Percentiles rank a stretch among this genome's conserved stretches.
These are phyloP conservation scores for Orbicella faveolata DNA, from an alignment of 64 coral and sea anemone genomes.

Conservation along the genomic window DNA sequence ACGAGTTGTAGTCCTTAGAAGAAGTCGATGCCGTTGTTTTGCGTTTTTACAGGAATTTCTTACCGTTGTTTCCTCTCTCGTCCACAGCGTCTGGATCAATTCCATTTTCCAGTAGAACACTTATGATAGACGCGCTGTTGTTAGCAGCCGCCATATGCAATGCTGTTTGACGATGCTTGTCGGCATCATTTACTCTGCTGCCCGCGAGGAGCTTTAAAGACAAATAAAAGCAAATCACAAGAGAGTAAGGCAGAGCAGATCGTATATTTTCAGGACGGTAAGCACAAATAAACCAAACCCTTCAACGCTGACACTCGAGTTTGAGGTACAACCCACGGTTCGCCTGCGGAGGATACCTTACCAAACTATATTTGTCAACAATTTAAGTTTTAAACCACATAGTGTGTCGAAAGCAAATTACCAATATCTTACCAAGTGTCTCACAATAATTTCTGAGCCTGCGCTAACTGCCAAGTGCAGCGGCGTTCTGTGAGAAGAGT, in stretches of 20 bases:
- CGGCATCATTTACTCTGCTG: conserved; percentile 71
- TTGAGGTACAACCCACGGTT: no score
- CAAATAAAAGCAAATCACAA: background rate
- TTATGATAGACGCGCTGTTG: conserved; percentile 66
- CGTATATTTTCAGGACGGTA: background rate
- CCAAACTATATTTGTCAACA: no score
- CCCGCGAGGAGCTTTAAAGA: conserved; percentile 76
- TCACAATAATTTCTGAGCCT: conserved; percentile 91
- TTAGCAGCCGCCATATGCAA: conserved; percentile 84
- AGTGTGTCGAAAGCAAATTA: background rate
- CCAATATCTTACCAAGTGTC: conserved; percentile 73
- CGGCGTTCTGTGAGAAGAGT: conserved; percentile 79
- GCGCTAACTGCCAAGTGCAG: conserved; percentile 85
- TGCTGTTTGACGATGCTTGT: conserved; percentile 83
- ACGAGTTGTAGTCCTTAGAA: no score
- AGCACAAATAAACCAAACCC: no score
- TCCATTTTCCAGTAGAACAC: conserved; percentile 75
- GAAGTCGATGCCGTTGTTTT: conserved; percentile 69
- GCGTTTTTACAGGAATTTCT: background rate
- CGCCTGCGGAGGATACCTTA: background rate
- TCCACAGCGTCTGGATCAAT: conserved; percentile 75
- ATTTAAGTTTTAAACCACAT: background rate
- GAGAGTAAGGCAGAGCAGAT: background rate
- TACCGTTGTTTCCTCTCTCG: conserved; percentile 93
- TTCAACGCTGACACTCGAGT: no score